These are phyloP conservation scores for Noctua pronuba DNA, from an alignment of 2,888 invertebrate species.

Conservation along the genomic window DNA sequence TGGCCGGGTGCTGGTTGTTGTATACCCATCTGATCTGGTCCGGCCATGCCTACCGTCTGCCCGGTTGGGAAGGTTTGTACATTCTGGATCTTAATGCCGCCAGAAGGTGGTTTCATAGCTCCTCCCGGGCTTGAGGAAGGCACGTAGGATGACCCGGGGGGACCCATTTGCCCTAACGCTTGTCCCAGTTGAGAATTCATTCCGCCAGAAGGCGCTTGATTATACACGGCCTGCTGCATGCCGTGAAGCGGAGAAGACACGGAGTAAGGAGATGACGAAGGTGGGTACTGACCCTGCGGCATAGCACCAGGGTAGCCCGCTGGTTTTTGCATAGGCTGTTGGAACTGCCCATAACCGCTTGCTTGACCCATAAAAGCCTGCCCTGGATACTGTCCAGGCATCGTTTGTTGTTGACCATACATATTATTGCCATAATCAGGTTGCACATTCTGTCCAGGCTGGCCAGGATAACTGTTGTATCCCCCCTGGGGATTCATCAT, in stretches of 20 bases:
- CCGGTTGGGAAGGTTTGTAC: constrained; percentile 85
- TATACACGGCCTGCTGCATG: constrained; percentile 87
- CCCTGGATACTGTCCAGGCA: constrained; percentile 81
- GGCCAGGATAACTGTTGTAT: constrained; percentile 80
- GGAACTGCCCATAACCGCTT: constrained; percentile 79
- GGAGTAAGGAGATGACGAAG: constrained; percentile 79
- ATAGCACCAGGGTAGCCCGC: constrained; percentile 76
- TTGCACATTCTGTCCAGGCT: constrained; percentile 83
- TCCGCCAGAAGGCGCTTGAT: constrained; percentile 72
- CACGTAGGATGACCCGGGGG: constrained; percentile 73
- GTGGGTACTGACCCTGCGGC: constrained; percentile 76
- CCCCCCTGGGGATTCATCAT: constrained; percentile 86
- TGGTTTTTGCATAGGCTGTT: constrained; percentile 79
- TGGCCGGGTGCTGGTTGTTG: constrained; percentile 72
- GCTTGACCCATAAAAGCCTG: constrained; percentile 79
- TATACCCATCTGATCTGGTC: constrained; percentile 69
- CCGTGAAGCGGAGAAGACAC: constrained; percentile 83
- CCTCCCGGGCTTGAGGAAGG: constrained; percentile 81
- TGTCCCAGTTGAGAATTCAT: constrained; percentile 72
- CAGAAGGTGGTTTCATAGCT: constrained; percentile 79
- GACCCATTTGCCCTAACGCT: constrained; percentile 76
- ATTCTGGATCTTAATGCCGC: constrained; percentile 84
- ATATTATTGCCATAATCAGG: constrained; percentile 82
- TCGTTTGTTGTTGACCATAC: constrained; percentile 83
- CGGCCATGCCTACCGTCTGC: constrained; percentile 74